Conservation (phyloP, 30 jellyfish, hydroid and myxozoan species). For the Aurelia aurita region DNA sequence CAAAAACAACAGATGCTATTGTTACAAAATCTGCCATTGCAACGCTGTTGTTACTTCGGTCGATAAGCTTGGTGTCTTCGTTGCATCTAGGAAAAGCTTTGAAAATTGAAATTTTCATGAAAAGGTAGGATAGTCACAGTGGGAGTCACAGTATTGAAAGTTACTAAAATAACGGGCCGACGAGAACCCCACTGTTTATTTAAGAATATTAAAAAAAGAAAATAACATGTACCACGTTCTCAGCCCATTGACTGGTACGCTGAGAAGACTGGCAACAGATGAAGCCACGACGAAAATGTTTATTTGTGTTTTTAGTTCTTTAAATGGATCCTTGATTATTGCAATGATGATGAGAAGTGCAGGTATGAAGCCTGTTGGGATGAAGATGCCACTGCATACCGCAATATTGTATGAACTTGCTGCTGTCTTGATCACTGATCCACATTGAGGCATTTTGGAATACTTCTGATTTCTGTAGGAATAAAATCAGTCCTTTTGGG, state of each 20-base stretch:
- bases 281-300: conserved; percentile 9
- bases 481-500: no score
- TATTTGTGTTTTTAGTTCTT: conserved; percentile 5
- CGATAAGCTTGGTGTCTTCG: no score
- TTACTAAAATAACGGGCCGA: no score
- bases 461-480: no score
- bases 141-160: no score
- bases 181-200: no score
- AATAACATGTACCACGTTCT: neutral
- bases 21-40: no score
- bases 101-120: no score
- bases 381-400: conserved; percentile 17
- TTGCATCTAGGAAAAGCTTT: no score
- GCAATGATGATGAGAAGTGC: conserved; percentile 7
- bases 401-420: conserved; percentile 7
- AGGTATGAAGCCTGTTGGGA: conserved; percentile 1
- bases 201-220: neutral
- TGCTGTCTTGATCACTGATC: conserved; percentile 2
- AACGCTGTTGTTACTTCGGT: no score
- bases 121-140: no score
- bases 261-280: conserved; percentile 35
- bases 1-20: no score
- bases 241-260: conserved; percentile 33
- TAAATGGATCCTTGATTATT: conserved; percentile 20
- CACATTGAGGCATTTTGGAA: conserved; percentile 24